Conservation (phyloP, 2,888 invertebrate species). For the Eupithecia abbreviata region DNA sequence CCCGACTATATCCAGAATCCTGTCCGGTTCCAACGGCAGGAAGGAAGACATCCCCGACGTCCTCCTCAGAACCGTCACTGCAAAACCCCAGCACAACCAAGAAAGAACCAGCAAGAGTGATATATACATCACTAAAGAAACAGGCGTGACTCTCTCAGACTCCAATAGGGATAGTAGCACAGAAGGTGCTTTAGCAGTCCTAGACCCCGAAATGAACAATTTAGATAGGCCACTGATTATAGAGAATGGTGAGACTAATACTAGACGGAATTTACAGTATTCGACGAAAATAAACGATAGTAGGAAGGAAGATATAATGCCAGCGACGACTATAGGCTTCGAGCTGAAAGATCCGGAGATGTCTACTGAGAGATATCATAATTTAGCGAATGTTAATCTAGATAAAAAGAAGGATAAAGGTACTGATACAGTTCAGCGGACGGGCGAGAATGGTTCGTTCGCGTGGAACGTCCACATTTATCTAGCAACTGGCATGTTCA, state of each 20-base stretch:
- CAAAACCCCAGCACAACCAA: conserved; percentile 78
- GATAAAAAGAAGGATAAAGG: conserved; percentile 79
- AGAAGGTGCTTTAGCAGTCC: conserved; percentile 77
- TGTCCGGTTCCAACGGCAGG: conserved; percentile 93
- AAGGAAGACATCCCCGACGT: conserved; percentile 93
- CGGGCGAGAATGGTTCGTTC: conserved; percentile 89
- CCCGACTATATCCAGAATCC: conserved; percentile 92
- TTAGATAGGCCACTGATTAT: conserved; percentile 78
- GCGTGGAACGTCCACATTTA: conserved; percentile 97
- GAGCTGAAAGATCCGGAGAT: conserved; percentile 78
- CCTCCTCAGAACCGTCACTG: conserved; percentile 87
- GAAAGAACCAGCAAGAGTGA: conserved; percentile 78
- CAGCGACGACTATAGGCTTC: conserved; percentile 78
- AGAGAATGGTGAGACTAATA: conserved; percentile 81
- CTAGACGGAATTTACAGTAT: conserved; percentile 79
- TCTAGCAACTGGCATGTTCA: conserved; percentile 92
- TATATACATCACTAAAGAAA: conserved; percentile 73
- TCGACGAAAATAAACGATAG: conserved; percentile 75
- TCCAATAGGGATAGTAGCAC: conserved; percentile 74
- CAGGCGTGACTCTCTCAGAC: conserved; percentile 76
- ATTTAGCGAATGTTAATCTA: conserved; percentile 84
- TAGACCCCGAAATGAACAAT: conserved; percentile 82
- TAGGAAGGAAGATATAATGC: conserved; percentile 70
- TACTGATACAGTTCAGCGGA: conserved; percentile 72
- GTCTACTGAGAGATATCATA: conserved; percentile 83